These are phyloP conservation scores for Hylyphantes graminicola DNA, from an alignment of 1,140 invertebrate genomes.

Conservation along the genomic window DNA sequence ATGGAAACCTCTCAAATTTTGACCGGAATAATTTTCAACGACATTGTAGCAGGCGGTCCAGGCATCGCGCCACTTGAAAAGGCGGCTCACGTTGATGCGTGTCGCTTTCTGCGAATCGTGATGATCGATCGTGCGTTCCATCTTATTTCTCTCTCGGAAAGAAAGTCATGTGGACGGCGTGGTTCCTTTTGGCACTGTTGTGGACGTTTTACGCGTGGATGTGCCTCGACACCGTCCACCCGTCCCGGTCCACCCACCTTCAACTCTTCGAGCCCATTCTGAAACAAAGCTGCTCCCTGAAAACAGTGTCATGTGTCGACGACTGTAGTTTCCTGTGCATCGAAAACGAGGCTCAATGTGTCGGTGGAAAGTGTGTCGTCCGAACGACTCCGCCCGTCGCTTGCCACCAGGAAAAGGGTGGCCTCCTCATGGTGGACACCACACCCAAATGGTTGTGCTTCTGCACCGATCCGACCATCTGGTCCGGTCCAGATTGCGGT, in stretches of 20 bases:
- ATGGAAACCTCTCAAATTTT: not conserved
- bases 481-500: not conserved
- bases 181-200: not conserved
- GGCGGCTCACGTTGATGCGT: not conserved
- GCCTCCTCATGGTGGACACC: not conserved
- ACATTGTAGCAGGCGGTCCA: slow-evolving; percentile 3
- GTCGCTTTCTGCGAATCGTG: not conserved
- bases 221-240: not conserved
- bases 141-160: not conserved
- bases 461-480: slow-evolving; percentile 2
- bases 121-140: slow-evolving; percentile 1
- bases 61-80: slow-evolving; percentile 13
- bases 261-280: not conserved
- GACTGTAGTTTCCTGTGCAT: slow-evolving; percentile 33
- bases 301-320: not conserved
- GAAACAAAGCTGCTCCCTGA: not conserved
- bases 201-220: not conserved
- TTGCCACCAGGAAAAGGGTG: not conserved
- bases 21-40: not conserved
- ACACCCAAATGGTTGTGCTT: not conserved
- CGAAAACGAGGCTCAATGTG: not conserved
- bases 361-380: not conserved
- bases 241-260: not conserved
- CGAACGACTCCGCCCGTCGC: not conserved
- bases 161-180: not conserved